Evolutionary conservation across 2,888 invertebrate species (phyloP).

Genomic region (Elysia crispata): DNA sequence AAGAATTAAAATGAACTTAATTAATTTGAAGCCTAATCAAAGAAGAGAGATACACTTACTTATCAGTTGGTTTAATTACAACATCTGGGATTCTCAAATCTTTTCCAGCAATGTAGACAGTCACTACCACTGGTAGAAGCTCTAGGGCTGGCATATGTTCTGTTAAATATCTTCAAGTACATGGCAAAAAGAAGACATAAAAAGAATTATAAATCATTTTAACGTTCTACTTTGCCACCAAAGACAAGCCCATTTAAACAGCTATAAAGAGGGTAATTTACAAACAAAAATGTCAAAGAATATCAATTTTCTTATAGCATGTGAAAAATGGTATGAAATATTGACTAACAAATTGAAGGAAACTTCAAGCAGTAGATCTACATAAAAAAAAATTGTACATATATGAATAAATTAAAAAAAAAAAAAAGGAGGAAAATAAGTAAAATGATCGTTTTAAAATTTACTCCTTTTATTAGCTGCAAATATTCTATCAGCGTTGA

Average conservation of each 20-base stretch:
- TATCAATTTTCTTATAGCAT: neutral
- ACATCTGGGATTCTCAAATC: conserved; percentile 62
- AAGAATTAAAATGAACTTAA: neutral
- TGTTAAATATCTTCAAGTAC: conserved; percentile 62
- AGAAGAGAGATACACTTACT: conserved; percentile 53
- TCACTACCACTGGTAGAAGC: conserved; percentile 68
- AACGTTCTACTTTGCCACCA: too few species aligned
- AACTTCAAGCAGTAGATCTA: too few species aligned
- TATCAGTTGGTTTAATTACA: conserved; percentile 63
- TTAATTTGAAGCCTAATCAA: neutral
- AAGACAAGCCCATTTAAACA: too few species aligned
- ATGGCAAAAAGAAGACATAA: conserved; percentile 13
- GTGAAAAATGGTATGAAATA: too few species aligned
- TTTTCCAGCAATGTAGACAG: conserved; percentile 64
- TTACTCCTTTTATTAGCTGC: too few species aligned
- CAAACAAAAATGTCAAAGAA: neutral
- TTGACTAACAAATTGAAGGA: too few species aligned
- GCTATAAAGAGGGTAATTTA: neutral
- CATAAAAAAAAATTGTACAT: too few species aligned
- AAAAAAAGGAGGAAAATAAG: too few species aligned
- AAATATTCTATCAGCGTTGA: too few species aligned
- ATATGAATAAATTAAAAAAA: too few species aligned
- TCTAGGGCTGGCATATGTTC: conserved; percentile 69
- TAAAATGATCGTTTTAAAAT: too few species aligned
- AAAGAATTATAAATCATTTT: neutral